Evolutionary conservation across 2,113 vertebrate genomes (phyloP).

Genomic region (Sinocyclocheilus grahami): DNA sequence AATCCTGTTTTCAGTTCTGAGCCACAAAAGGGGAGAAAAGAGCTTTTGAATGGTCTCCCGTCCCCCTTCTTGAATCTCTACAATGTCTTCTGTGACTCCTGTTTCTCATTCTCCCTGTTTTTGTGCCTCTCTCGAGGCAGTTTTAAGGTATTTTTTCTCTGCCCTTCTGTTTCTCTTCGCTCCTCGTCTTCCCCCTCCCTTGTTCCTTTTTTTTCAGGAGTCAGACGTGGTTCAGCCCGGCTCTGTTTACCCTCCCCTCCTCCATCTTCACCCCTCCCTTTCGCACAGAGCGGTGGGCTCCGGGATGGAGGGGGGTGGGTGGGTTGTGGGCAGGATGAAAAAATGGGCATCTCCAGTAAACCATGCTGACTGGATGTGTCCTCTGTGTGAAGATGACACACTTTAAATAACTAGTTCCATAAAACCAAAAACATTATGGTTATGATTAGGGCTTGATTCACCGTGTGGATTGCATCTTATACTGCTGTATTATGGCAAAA

Average conservation of each 20-base stretch:
- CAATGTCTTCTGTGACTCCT: background rate
- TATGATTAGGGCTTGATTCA: background rate
- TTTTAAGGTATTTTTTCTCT: slow-evolving; percentile 49
- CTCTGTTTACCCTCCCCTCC: slow-evolving; percentile 72
- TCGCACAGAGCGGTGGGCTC: slow-evolving; percentile 58
- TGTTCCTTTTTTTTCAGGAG: slow-evolving; percentile 65
- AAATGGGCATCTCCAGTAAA: slow-evolving; percentile 19
- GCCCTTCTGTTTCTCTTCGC: slow-evolving; percentile 52
- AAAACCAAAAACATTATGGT: background rate
- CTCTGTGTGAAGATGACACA: background rate
- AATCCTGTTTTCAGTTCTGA: slow-evolving; percentile 60
- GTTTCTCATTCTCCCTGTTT: slow-evolving; percentile 18
- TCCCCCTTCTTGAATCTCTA: slow-evolving; percentile 5
- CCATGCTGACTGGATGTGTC: background rate
- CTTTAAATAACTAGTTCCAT: background rate
- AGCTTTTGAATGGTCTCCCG: slow-evolving; percentile 49
- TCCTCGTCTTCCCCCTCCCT: slow-evolving; percentile 60
- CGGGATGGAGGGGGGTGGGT: slow-evolving; percentile 52
- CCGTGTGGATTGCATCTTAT: background rate
- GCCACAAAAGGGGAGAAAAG: slow-evolving; percentile 54
- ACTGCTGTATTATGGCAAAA: background rate
- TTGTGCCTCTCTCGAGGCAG: background rate
- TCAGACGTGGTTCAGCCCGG: slow-evolving; percentile 72
- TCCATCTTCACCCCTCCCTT: slow-evolving; percentile 57
- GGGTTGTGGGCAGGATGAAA: slow-evolving; percentile 15